phyloP scores from a whole-genome alignment of 2,797 vertebrate genomes.

The Tokudaia muenninki region DNA sequence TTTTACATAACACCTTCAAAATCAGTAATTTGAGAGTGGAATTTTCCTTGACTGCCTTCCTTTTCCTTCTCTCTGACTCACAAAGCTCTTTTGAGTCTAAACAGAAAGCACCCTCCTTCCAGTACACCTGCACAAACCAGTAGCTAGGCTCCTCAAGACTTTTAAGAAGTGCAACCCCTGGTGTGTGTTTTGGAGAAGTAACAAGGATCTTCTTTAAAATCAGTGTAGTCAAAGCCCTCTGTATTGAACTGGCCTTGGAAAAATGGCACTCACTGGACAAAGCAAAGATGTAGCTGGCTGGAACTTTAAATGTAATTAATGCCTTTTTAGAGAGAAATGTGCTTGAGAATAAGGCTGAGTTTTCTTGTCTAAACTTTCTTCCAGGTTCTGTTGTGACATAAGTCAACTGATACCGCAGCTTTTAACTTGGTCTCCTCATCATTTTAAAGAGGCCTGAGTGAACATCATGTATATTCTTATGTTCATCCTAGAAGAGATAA shows the following conservation, averaged over 20 bases:
- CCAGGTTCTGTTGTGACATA: neutral
- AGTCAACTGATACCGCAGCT: neutral
- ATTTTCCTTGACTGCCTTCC: constrained; percentile 30
- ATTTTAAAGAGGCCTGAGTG: neutral
- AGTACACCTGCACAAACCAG: neutral
- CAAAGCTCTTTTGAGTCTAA: neutral
- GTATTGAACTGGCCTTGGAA: constrained; percentile 27
- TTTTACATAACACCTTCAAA: constrained; percentile 27
- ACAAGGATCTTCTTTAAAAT: neutral
- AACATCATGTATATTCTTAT: neutral
- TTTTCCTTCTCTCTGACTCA: constrained; percentile 20
- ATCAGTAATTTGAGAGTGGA: neutral
- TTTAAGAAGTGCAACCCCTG: neutral
- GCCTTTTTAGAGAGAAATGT: neutral
- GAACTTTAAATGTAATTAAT: constrained; percentile 12
- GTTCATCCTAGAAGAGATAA: neutral
- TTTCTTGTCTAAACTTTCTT: neutral
- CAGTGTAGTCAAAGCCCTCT: neutral
- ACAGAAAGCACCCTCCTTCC: neutral
- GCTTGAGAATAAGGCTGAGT: neutral
- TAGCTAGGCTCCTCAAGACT: constrained; percentile 2
- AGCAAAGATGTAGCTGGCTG: neutral
- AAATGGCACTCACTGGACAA: neutral
- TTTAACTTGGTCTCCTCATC: neutral
- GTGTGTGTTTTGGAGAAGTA: neutral